A percentile compares a stretch with the other conserved stretches of the same genome.
Evolutionary conservation across 1,140 invertebrate species (phyloP).

Genomic region (Drosophila willistoni): DNA sequence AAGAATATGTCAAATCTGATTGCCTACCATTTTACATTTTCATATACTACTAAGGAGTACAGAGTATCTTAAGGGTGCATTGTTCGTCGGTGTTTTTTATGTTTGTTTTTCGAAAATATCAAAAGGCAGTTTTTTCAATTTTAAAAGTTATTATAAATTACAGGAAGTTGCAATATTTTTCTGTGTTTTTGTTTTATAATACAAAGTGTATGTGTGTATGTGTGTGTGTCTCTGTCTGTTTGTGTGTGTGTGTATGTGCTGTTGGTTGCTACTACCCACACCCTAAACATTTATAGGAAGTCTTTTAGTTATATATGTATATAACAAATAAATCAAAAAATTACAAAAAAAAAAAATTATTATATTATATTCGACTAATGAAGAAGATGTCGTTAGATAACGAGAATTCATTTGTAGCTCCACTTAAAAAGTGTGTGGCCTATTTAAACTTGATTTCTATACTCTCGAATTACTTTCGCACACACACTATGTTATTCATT

Average conservation of each 20-base stretch:
- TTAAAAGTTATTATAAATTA: constrained; percentile 65
- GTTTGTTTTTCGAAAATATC: constrained; percentile 37
- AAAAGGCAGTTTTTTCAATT: constrained; percentile 76
- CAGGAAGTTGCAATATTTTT: constrained; percentile 54
- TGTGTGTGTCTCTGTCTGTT: constrained; percentile 4
- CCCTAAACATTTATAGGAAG: constrained; percentile 77
- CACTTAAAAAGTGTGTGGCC: constrained; percentile 1
- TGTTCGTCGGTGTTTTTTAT: constrained; percentile 54
- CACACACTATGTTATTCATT: background rate
- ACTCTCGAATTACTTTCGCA: constrained; percentile 22
- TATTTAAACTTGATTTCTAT: constrained; percentile 9
- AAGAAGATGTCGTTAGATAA: constrained; percentile 83
- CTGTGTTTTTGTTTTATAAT: constrained; percentile 68
- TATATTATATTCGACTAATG: constrained; percentile 82
- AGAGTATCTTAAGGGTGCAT: constrained; percentile 69
- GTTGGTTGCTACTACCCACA: constrained; percentile 68
- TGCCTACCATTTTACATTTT: constrained; percentile 16
- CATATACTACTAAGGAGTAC: constrained; percentile 46
- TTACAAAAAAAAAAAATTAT: constrained; percentile 44
- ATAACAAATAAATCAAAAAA: constrained; percentile 50
- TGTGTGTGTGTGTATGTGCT: constrained; percentile 11
- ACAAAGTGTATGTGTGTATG: constrained; percentile 70
- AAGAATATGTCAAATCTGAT: constrained; percentile 4
- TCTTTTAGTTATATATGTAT: constrained; percentile 68
- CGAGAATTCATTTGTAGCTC: constrained; percentile 80